phyloP scores from a whole-genome alignment of 2,888 invertebrate genomes.

The Polymixis lichenea region DNA sequence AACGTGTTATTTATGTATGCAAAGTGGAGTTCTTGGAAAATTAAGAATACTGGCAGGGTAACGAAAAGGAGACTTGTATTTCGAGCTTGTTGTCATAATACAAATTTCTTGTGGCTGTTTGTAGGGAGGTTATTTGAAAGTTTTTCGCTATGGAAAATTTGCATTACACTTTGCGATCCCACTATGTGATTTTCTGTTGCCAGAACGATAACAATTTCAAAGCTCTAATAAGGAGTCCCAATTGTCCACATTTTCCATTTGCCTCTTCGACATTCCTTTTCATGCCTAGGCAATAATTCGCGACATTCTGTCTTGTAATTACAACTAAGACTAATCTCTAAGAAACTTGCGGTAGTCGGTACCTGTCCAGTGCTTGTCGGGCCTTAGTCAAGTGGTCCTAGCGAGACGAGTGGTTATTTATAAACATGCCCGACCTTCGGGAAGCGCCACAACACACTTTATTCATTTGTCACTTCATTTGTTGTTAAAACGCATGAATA shows the following conservation, averaged over 20 bases:
- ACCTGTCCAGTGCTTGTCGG: slow-evolving; percentile 35
- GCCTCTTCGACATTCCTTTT: neutral
- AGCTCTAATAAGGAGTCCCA: neutral
- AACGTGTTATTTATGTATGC: slow-evolving; percentile 31
- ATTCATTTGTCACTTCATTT: slow-evolving; percentile 64
- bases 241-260: neutral
- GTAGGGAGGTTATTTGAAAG: neutral
- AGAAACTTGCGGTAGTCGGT: slow-evolving; percentile 26
- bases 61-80: slow-evolving; percentile 34
- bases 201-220: neutral
- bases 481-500: slow-evolving; percentile 66
- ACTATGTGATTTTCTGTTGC: neutral
- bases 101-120: slow-evolving; percentile 6
- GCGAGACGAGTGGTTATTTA: slow-evolving; percentile 64
- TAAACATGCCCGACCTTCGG: slow-evolving; percentile 67
- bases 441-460: slow-evolving; percentile 60
- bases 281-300: neutral
- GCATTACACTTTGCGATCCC: neutral
- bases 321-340: slow-evolving; percentile 3
- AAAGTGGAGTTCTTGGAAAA: slow-evolving; percentile 30
- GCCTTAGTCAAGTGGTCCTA: slow-evolving; percentile 54
- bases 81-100: slow-evolving; percentile 25
- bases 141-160: neutral
- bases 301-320: slow-evolving; percentile 21
- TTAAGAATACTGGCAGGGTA: slow-evolving; percentile 19